A percentile compares a stretch with the other conserved stretches of the same genome.
These are phyloP conservation scores for Tragulus kanchil DNA, from an alignment of 2,113 vertebrate genomes.

Conservation along the genomic window DNA sequence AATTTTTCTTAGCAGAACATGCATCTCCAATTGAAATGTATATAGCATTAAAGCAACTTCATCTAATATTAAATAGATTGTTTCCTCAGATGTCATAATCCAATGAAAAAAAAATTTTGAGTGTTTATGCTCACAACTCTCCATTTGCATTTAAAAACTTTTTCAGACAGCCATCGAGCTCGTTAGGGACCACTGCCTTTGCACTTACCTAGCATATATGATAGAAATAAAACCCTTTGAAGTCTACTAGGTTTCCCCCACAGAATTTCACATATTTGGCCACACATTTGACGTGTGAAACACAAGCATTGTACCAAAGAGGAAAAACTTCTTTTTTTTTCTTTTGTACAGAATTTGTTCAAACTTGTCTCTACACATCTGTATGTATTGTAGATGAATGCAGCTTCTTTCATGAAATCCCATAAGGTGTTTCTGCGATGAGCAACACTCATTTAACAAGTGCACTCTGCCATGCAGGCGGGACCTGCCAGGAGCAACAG, in stretches of 20 bases:
- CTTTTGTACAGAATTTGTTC: slow-evolving; percentile 81
- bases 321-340: not conserved
- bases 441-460: slow-evolving; percentile 88
- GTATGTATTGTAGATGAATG: slow-evolving; percentile 81
- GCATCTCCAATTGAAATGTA: not conserved
- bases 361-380: slow-evolving; percentile 80
- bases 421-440: slow-evolving; percentile 85
- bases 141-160: slow-evolving; percentile 51
- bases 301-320: slow-evolving; percentile 50
- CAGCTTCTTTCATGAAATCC: slow-evolving; percentile 85
- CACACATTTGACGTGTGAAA: slow-evolving; percentile 50
- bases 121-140: not conserved
- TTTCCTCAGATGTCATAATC: slow-evolving; percentile 18
- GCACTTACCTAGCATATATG: not conserved
- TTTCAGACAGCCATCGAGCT: not conserved
- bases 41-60: not conserved
- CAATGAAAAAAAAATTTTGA: not conserved
- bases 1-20: not conserved
- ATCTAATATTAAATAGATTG: not conserved
- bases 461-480: slow-evolving; percentile 86
- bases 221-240: slow-evolving; percentile 43
- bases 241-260: not conserved
- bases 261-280: slow-evolving; percentile 11
- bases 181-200: not conserved
- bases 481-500: slow-evolving; percentile 85